phyloP scores from a whole-genome alignment of 2,113 vertebrate species.

The Tonatia bakeri region DNA sequence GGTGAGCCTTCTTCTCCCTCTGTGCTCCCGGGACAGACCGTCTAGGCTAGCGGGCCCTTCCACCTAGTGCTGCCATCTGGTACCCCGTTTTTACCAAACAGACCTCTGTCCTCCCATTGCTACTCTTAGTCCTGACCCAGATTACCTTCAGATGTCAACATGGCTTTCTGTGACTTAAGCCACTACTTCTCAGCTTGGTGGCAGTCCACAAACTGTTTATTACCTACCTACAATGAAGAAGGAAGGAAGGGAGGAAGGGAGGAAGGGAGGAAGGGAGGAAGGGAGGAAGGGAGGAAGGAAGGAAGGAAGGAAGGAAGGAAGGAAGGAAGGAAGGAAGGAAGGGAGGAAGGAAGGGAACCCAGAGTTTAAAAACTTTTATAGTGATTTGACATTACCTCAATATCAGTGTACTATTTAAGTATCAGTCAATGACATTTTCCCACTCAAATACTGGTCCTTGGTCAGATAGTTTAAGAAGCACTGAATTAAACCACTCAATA shows the following conservation, averaged over 20 bases:
- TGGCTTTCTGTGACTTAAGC: neutral
- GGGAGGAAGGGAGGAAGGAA: neutral
- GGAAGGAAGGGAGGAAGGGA: neutral
- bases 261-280: neutral
- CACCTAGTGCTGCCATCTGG: neutral
- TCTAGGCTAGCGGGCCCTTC: neutral
- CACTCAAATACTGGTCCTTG: neutral
- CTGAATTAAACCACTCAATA: neutral
- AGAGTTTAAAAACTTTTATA: neutral
- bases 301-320: neutral
- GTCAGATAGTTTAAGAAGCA: neutral
- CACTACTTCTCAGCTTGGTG: neutral
- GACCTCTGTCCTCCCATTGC: neutral
- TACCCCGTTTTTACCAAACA: neutral
- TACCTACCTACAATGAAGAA: neutral
- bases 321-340: neutral
- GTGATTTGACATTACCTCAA: neutral
- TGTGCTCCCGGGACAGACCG: neutral
- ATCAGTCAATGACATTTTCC: neutral
- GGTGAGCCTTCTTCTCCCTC: constrained; percentile 68
- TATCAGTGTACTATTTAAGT: neutral
- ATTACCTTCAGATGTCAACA: neutral
- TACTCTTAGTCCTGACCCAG: neutral
- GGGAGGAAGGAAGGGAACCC: neutral
- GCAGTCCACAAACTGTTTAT: neutral